phyloP scores from a whole-genome alignment of 1,140 invertebrate genomes.

The Probaryconus sp. region DNA sequence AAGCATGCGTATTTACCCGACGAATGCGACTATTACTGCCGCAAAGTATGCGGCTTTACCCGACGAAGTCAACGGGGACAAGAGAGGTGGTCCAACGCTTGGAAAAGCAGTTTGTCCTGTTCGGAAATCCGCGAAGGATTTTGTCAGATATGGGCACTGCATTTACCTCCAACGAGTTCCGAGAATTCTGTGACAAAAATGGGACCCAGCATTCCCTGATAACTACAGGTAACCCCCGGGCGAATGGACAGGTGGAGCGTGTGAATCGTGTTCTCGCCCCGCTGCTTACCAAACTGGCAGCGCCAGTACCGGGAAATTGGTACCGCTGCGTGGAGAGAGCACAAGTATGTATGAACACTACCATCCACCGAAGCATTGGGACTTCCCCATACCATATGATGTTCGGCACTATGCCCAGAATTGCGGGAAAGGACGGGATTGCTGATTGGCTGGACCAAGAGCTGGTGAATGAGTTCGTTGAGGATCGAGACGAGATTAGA shows the following conservation, averaged over 20 bases:
- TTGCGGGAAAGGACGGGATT: too few species aligned
- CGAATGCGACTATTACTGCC: too few species aligned
- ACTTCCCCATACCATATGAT: conserved; percentile 66
- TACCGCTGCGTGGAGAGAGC: conserved; percentile 60
- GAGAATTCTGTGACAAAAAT: conserved; percentile 48
- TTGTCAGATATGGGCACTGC: conserved; percentile 58
- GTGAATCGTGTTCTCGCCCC: too few species aligned
- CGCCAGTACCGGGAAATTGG: conserved; percentile 65
- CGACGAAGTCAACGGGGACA: conserved; percentile 63
- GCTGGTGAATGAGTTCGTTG: too few species aligned
- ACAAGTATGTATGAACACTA: conserved; percentile 65
- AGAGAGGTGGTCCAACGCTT: conserved; percentile 63
- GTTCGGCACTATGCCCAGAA: background rate
- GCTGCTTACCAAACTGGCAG: conserved; percentile 52
- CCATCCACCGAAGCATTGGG: conserved; percentile 61
- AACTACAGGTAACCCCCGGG: too few species aligned
- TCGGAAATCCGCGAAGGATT: conserved; percentile 58
- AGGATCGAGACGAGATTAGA: too few species aligned
- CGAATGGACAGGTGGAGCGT: too few species aligned
- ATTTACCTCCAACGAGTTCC: conserved; percentile 52
- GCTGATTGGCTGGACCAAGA: too few species aligned
- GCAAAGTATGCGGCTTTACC: conserved; percentile 71
- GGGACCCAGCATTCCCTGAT: conserved; percentile 56
- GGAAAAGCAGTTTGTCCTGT: conserved; percentile 39
- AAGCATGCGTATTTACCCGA: too few species aligned